Evolutionary conservation across 1,140 invertebrate genomes (phyloP).

Genomic region (Portunus trituberculatus): DNA sequence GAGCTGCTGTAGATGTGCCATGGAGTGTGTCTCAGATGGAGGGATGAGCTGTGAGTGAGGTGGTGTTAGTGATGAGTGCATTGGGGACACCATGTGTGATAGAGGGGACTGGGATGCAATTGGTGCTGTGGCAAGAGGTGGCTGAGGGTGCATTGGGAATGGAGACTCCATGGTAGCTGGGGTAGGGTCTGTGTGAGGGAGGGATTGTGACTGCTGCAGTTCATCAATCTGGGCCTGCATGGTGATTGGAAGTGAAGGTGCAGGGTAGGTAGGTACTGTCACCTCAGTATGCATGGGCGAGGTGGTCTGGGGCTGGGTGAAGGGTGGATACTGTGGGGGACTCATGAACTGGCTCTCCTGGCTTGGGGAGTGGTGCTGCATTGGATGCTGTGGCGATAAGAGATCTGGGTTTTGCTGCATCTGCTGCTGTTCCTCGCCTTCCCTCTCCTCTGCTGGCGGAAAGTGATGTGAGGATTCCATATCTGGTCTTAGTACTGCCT

Average conservation of each 20-base stretch:
- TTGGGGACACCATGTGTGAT: neutral
- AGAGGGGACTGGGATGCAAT: neutral
- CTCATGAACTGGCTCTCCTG: neutral
- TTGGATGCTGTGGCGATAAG: neutral
- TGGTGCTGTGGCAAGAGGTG: neutral
- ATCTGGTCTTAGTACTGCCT: no score
- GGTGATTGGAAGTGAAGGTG: neutral
- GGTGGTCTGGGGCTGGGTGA: neutral
- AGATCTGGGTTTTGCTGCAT: neutral
- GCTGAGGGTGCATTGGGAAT: neutral
- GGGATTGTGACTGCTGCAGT: neutral
- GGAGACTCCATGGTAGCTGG: neutral
- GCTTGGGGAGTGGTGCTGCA: neutral
- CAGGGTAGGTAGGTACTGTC: neutral
- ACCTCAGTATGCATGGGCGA: neutral
- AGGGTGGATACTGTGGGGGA: neutral
- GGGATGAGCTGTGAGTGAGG: neutral
- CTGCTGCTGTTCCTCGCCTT: neutral
- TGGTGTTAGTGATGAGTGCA: neutral
- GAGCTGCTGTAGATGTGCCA: constrained; percentile 39
- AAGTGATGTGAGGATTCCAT: no score
- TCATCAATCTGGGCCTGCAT: constrained; percentile 40
- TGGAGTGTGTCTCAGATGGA: neutral
- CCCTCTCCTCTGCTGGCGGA: no score
- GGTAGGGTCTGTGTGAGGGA: neutral